Evolutionary conservation across 2,888 invertebrate genomes (phyloP).

Genomic region (Carterocephalus palaemon): DNA sequence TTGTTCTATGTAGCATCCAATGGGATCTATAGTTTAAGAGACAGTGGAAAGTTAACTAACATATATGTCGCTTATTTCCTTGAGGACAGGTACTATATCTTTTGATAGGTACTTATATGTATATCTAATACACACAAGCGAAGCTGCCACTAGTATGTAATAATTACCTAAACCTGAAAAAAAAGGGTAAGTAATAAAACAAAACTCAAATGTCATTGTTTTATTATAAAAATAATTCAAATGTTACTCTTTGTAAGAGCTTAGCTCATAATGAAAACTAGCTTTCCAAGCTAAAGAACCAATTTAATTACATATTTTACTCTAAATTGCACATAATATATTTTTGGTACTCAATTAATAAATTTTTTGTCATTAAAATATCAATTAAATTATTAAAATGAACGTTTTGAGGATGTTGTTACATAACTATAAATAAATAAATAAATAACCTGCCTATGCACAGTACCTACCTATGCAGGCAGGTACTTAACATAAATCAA

Average conservation of each 20-base stretch:
- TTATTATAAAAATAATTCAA: conserved; percentile 76
- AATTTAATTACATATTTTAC: conserved; percentile 24
- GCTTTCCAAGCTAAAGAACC: conserved; percentile 60
- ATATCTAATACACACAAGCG: too few species aligned
- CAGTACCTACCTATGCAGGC: neutral
- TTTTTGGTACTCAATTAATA: conserved; percentile 26
- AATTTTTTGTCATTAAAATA: conserved; percentile 2
- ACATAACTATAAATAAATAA: too few species aligned
- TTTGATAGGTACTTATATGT: too few species aligned
- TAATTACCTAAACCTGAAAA: neutral
- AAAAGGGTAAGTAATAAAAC: conserved; percentile 36
- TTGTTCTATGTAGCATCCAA: too few species aligned
- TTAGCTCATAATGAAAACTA: conserved; percentile 62
- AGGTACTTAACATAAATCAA: too few species aligned
- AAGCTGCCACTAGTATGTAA: neutral
- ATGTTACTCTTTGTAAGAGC: conserved; percentile 63
- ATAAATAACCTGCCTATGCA: too few species aligned
- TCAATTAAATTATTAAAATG: neutral
- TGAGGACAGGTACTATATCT: too few species aligned
- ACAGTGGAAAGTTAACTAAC: too few species aligned
- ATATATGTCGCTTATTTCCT: too few species aligned
- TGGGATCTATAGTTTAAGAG: too few species aligned
- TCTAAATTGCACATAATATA: conserved; percentile 29
- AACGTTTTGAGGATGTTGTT: too few species aligned
- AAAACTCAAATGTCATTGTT: conserved; percentile 37